These are phyloP conservation scores for Tenodera sinensis DNA, from an alignment of 2,888 invertebrate genomes.

Conservation along the genomic window DNA sequence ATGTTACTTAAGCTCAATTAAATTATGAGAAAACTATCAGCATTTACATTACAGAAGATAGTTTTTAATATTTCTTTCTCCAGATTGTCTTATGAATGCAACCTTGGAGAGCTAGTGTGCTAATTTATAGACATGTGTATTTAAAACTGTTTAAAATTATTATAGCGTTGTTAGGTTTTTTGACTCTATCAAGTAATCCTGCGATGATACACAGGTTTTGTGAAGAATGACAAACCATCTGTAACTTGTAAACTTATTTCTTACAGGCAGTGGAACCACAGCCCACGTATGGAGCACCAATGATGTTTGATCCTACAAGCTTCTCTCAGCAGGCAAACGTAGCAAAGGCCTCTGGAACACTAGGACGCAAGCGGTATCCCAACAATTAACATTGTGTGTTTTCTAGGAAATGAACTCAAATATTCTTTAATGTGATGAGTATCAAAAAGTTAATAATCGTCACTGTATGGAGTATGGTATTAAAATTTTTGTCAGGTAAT, in stretches of 20 bases:
- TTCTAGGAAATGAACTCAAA: not conserved
- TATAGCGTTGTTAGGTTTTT: too few relatives aligned
- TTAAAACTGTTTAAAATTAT: too few relatives aligned
- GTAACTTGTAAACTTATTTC: not conserved
- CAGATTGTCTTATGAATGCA: too few relatives aligned
- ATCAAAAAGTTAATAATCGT: not conserved
- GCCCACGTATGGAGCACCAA: not conserved
- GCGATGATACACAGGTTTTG: too few relatives aligned
- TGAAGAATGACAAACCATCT: too few relatives aligned
- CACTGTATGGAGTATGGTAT: not conserved
- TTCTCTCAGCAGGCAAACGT: not conserved
- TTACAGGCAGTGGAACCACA: not conserved
- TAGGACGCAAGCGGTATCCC: not conserved
- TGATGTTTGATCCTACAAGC: conserved; percentile 11
- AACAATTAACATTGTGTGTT: not conserved
- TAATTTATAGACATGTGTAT: too few relatives aligned
- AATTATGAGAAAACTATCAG: too few relatives aligned
- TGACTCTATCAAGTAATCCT: too few relatives aligned
- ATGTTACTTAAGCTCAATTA: too few relatives aligned
- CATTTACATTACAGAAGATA: too few relatives aligned
- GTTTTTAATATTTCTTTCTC: too few relatives aligned
- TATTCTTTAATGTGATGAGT: not conserved
- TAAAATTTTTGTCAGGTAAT: not conserved
- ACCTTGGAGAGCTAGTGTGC: too few relatives aligned
- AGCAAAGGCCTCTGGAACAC: not conserved